phyloP scores from a whole-genome alignment of 30 jellyfish, hydroid and myxozoan genomes.

The Aurelia sp. region DNA sequence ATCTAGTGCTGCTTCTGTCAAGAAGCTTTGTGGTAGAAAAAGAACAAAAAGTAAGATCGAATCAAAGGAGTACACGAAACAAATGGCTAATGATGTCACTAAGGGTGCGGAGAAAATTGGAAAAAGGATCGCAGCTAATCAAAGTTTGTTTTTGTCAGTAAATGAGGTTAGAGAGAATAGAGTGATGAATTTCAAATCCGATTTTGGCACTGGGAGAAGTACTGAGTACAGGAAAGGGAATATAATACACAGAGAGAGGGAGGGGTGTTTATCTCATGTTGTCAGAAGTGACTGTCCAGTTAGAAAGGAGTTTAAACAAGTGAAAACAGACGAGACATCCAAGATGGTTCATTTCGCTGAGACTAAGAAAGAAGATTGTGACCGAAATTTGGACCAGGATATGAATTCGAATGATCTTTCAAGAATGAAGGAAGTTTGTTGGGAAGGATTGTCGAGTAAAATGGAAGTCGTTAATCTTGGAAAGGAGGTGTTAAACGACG shows the following conservation, averaged over 20 bases:
- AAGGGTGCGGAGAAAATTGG: constrained; percentile 45
- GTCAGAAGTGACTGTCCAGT: too few species aligned
- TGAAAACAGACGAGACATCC: too few species aligned
- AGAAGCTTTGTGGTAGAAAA: background rate
- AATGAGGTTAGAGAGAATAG: background rate
- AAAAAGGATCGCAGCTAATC: background rate
- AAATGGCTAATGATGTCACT: constrained; percentile 20
- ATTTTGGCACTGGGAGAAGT: constrained; percentile 34
- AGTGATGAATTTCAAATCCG: constrained; percentile 33
- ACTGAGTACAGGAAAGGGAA: constrained; percentile 1
- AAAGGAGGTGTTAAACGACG: background rate
- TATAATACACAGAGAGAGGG: background rate
- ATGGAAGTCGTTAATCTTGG: too few species aligned
- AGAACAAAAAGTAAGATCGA: background rate
- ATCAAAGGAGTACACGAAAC: background rate
- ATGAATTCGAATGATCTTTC: too few species aligned
- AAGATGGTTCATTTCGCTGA: too few species aligned
- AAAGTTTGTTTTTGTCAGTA: constrained; percentile 21
- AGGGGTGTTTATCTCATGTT: background rate
- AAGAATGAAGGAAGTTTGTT: too few species aligned
- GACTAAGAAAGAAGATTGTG: too few species aligned
- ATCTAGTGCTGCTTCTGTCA: constrained; percentile 22
- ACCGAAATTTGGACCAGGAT: too few species aligned
- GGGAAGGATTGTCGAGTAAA: too few species aligned
- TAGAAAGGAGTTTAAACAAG: too few species aligned